These are phyloP conservation scores for Bradypodion pumilum DNA, from an alignment of 2,797 vertebrate species.

Conservation along the genomic window DNA sequence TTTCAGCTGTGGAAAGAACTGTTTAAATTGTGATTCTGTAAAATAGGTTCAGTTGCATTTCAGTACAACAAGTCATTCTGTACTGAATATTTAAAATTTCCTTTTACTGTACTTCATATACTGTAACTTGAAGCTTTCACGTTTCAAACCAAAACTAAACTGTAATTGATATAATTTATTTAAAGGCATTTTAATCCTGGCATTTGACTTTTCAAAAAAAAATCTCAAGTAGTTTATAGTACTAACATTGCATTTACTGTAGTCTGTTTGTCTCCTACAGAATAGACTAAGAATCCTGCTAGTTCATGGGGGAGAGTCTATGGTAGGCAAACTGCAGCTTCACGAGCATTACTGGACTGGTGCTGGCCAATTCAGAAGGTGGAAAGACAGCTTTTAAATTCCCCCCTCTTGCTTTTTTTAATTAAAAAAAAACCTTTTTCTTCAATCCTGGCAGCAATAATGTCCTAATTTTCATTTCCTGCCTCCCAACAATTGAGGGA, in stretches of 20 bases:
- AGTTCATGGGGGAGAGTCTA: no score
- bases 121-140: neutral
- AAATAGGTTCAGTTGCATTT: conserved; percentile 17
- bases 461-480: no score
- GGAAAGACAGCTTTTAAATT: neutral
- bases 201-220: neutral
- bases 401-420: neutral
- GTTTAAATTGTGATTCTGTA: conserved; percentile 9
- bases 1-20: conserved; percentile 1
- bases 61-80: conserved; percentile 46
- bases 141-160: neutral
- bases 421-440: no score
- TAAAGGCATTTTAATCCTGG: neutral
- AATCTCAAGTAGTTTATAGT: neutral
- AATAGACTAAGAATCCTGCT: neutral
- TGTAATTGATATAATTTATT: neutral
- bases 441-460: neutral
- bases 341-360: neutral
- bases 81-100: neutral
- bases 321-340: neutral
- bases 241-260: no score
- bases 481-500: neutral
- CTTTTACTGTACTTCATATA: neutral
- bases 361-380: neutral
- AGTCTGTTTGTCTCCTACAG: neutral